These are phyloP conservation scores for Neuroterus valhalla DNA, from an alignment of 1,140 invertebrate genomes.

Conservation along the genomic window DNA sequence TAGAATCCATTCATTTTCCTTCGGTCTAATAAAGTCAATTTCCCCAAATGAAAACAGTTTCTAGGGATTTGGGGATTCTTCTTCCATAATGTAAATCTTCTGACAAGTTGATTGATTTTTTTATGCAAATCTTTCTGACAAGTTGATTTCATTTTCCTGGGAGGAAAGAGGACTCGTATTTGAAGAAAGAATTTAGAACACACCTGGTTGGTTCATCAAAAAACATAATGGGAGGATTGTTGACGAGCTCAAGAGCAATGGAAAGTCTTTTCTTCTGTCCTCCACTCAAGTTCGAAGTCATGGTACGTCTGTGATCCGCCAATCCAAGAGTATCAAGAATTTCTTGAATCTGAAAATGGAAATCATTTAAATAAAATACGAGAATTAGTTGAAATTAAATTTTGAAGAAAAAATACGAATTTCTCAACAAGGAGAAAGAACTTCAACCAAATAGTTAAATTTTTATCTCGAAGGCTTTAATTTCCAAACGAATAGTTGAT, in stretches of 20 bases:
- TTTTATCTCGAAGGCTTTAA: too few relatives aligned
- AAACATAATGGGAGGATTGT: conserved; percentile 98
- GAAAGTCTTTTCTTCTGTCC: conserved; percentile 97
- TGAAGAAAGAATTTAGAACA: conserved; percentile 16
- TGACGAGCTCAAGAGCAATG: conserved; percentile 96
- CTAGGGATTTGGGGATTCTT: too few relatives aligned
- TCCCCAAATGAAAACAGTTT: too few relatives aligned
- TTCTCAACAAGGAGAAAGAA: not conserved
- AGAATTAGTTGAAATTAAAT: too few relatives aligned
- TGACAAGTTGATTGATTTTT: too few relatives aligned
- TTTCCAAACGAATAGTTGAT: too few relatives aligned
- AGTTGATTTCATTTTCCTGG: not conserved
- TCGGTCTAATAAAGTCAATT: too few relatives aligned
- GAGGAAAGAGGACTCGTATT: not conserved
- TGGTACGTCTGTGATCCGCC: conserved; percentile 89
- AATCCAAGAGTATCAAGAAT: conserved; percentile 93
- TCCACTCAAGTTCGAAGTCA: conserved; percentile 93
- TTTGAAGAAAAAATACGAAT: conserved; percentile 15
- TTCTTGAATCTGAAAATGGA: conserved; percentile 84
- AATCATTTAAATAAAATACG: conserved; percentile 27
- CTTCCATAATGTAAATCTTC: too few relatives aligned
- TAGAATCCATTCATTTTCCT: too few relatives aligned
- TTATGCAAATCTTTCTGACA: too few relatives aligned
- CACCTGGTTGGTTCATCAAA: conserved; percentile 96
- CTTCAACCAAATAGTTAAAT: too few relatives aligned